Conservation (phyloP, 2,888 invertebrate species). For the Apotomis capreana region DNA sequence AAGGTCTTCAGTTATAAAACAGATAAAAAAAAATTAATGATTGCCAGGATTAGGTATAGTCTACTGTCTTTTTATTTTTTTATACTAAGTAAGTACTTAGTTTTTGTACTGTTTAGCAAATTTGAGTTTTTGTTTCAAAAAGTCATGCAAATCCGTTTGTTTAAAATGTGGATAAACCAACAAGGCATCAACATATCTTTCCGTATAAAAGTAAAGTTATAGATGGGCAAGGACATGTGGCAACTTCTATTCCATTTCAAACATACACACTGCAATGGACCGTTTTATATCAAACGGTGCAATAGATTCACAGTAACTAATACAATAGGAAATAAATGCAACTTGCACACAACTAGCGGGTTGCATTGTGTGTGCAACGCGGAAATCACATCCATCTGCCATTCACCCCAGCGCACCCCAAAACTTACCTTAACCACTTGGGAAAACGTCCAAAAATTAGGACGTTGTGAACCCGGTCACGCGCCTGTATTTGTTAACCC, state of each 20-base stretch:
- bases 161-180: no score
- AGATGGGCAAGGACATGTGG: neutral
- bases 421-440: neutral
- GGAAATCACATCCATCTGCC: constrained; percentile 38
- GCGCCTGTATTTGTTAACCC: constrained; percentile 38
- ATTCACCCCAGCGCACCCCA: neutral
- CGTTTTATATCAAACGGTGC: neutral
- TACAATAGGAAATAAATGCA: constrained; percentile 19
- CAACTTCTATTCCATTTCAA: neutral
- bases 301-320: no score
- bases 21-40: no score
- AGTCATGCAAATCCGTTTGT: no score
- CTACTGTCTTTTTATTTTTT: no score
- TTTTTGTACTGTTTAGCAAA: no score
- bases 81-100: no score
- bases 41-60: no score
- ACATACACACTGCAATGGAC: neutral
- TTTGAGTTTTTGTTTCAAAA: no score
- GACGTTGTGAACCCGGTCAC: constrained; percentile 15
- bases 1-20: no score
- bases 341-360: constrained; percentile 33
- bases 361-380: constrained; percentile 22
- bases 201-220: no score
- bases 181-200: no score
- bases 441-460: neutral